Base-by-base conservation (phyloP, 2,888 invertebrate species). In the Epiblema foenella region DNA sequence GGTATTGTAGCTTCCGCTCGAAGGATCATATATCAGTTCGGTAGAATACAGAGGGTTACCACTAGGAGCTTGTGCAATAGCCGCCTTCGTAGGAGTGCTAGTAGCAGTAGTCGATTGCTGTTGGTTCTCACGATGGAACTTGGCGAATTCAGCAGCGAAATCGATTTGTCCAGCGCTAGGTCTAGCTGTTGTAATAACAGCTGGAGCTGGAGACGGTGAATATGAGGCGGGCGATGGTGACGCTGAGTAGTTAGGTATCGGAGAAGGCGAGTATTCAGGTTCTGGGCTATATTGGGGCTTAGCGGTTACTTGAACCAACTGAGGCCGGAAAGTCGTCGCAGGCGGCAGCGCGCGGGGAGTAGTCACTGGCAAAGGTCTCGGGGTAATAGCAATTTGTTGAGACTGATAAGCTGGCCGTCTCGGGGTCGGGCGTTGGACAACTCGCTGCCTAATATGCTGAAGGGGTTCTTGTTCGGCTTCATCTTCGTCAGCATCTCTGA, bases 1-100 rank as follows among this genome's bases (percentile, higher is more conserved):
- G 37, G 96, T 96, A 82, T 97, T 96, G 93, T 97, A 97, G 80
- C 96, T 95, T 62, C 97, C 97, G 77, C 96, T 95, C 42, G 95
- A 85, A 20, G 97, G 97, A 86, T 97, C 97, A 85, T 94, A 97
- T 0, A 97, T 94, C 39, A 97, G 90, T 82, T 97, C 96, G 24
- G 97, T 96, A 63, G 96, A 96, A 87, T 97, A 97, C 68, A 97
- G 94, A 71, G 96, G 96, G 77, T 95, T 94, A 66, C 94, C 93
- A 42, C 94, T 93, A 0, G 90, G 89, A 33, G 82, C 80, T 54
- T 94, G 87, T 18, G 89, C 81, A 56, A 83, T 87, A 59, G 75
- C 78, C 73, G 87, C 89, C 51, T 89, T 79, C 77, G 91, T 93
- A 0, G 91, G 83, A 17, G 89, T 84, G 68, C 82, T 85, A n/a